Conservation (phyloP, 2,113 vertebrate genomes). For the Microcebus lehilahytsara region DNA sequence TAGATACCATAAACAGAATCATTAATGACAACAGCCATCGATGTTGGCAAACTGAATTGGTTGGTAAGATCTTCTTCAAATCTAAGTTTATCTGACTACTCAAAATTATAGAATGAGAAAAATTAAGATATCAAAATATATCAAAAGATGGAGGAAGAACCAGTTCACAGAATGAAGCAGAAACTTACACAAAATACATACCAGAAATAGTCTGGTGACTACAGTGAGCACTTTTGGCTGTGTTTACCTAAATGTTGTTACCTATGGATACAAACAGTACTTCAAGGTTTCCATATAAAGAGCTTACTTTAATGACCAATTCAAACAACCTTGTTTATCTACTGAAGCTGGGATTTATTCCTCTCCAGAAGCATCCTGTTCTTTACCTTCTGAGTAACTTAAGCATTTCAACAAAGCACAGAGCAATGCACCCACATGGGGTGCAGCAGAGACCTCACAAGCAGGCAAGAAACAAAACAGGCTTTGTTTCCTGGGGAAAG, state of each 20-base stretch:
- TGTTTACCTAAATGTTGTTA: background rate
- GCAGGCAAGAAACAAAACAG: slow-evolving; percentile 82
- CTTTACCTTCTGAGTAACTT: slow-evolving; percentile 74
- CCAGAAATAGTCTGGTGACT: background rate
- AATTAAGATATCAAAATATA: background rate
- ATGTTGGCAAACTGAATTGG: background rate
- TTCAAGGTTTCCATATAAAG: background rate
- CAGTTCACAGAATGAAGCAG: background rate
- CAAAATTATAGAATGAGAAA: background rate
- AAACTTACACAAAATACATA: background rate
- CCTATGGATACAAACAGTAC: background rate
- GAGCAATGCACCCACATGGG: slow-evolving; percentile 74
- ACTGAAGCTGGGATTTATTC: slow-evolving; percentile 7
- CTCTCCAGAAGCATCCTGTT: slow-evolving; percentile 68
- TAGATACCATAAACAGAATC: background rate
- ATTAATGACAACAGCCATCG: background rate
- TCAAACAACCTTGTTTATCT: slow-evolving; percentile 58
- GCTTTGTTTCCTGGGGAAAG: slow-evolving; percentile 82
- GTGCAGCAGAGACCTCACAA: slow-evolving; percentile 83
- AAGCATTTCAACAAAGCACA: slow-evolving; percentile 75
- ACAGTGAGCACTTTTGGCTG: background rate
- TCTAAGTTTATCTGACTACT: background rate
- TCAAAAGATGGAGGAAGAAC: background rate
- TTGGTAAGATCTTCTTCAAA: background rate
- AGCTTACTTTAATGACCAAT: slow-evolving; percentile 33